Conservation (phyloP, 2,888 invertebrate species). For the Poecilus cupreus region DNA sequence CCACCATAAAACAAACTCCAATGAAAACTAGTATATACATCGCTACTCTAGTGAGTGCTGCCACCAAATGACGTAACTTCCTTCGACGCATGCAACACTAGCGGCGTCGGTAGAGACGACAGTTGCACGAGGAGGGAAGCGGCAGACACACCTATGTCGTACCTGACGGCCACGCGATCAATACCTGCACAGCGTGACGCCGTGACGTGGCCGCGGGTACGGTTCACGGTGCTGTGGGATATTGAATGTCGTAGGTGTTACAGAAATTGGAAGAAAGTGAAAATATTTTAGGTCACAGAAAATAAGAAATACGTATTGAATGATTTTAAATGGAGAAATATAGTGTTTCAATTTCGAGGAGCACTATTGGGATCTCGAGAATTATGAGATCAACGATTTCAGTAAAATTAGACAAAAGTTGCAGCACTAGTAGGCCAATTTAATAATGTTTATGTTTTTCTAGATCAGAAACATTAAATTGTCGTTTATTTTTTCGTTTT, state of each 20-base stretch:
- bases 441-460: no score
- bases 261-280: neutral
- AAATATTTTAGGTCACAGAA: neutral
- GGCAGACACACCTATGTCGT: conserved; percentile 22
- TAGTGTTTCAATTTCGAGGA: no score
- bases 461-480: no score
- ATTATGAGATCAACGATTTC: no score
- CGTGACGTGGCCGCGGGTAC: neutral
- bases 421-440: no score
- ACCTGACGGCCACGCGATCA: conserved; percentile 27
- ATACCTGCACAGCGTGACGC: neutral
- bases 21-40: neutral
- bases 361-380: no score
- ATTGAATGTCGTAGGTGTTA: no score
- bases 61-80: neutral
- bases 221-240: neutral
- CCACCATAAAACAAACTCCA: no score
- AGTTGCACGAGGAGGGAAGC: neutral
- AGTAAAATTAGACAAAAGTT: no score
- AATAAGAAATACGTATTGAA: no score
- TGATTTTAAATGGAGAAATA: no score
- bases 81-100: neutral
- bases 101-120: neutral
- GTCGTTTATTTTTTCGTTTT: no score
- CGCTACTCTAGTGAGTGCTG: neutral